These are phyloP conservation scores for Fratercula arctica DNA, from an alignment of 2,797 vertebrate species.

Conservation along the genomic window DNA sequence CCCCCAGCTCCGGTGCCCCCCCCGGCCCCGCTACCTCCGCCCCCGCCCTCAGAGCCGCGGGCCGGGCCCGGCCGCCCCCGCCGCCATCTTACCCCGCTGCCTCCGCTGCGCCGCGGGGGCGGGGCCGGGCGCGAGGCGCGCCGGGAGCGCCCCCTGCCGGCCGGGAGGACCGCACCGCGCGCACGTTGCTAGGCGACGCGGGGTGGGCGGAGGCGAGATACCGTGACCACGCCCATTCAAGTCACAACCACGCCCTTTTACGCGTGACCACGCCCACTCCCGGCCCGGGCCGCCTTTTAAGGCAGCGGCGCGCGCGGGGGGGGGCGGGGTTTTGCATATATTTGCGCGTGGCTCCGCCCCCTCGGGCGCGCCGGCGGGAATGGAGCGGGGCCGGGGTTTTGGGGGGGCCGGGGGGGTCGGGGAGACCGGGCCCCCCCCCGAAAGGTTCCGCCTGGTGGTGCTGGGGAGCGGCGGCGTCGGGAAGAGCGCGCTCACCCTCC, in stretches of 20 bases:
- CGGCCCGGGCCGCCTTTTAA: neutral
- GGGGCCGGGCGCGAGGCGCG: neutral
- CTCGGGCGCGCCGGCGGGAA: neutral
- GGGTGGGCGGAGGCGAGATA: no score
- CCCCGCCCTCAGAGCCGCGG: neutral
- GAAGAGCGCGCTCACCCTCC: conserved; percentile 91
- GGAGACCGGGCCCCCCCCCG: conserved; percentile 75
- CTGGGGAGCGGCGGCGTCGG: conserved; percentile 92
- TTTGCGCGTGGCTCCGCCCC: neutral
- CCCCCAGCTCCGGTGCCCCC: no score
- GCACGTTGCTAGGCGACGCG: neutral
- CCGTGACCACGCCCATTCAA: no score
- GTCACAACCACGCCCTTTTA: no score
- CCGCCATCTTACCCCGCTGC: neutral
- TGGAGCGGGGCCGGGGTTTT: neutral
- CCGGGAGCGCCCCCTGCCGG: neutral
- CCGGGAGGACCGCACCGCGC: neutral
- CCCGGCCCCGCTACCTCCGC: no score
- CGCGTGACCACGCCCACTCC: neutral
- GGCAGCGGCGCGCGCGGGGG: neutral
- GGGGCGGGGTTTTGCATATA: neutral
- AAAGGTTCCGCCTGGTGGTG: conserved; percentile 90
- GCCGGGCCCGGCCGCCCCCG: neutral
- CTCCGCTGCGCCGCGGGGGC: no score
- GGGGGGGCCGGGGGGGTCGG: neutral